A percentile compares a stretch with the other conserved stretches of the same genome.
Conservation (phyloP, 1,140 invertebrate species). For the Thaumetopoea pityocampa region DNA sequence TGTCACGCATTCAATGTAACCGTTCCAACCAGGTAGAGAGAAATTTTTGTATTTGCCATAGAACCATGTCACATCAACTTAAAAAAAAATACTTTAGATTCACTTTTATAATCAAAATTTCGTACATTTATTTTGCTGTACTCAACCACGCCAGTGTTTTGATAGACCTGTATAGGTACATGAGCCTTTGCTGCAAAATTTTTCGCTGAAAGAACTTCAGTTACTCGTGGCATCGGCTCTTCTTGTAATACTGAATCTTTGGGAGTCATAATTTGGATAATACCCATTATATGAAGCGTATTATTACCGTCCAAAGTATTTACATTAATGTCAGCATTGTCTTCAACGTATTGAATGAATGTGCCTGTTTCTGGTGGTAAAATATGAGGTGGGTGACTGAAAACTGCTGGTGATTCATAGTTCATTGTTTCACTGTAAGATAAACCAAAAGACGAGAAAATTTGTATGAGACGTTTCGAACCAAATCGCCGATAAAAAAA, state of each 20-base stretch:
- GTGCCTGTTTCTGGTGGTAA: conserved; percentile 45
- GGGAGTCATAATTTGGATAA: conserved; percentile 48
- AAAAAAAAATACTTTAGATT: conserved; percentile 8
- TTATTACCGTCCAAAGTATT: conserved; percentile 54
- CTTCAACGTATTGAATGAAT: conserved; percentile 50
- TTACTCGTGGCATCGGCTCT: conserved; percentile 24
- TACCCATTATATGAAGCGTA: conserved; percentile 56
- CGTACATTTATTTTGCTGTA: conserved; percentile 21
- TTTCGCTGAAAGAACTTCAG: conserved; percentile 25
- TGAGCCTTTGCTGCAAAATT: conserved; percentile 29
- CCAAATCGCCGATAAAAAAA: conserved; percentile 50
- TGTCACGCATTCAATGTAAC: conserved; percentile 19
- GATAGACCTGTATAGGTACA: conserved; percentile 32
- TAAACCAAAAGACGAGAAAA: conserved; percentile 45
- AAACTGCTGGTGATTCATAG: conserved; percentile 52
- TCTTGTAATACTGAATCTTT: conserved; percentile 30
- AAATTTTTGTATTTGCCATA: conserved; percentile 33
- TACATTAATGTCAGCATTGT: conserved; percentile 61
- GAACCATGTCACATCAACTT: conserved; percentile 18
- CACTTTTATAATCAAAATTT: conserved; percentile 18
- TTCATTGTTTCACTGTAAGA: conserved; percentile 45
- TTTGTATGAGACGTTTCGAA: conserved; percentile 42
- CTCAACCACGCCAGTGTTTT: conserved; percentile 24
- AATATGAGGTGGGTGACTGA: conserved; percentile 38
- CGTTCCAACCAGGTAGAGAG: conserved; percentile 25